Conservation (phyloP, 1,140 invertebrate genomes). For the Orchestia grillus region DNA sequence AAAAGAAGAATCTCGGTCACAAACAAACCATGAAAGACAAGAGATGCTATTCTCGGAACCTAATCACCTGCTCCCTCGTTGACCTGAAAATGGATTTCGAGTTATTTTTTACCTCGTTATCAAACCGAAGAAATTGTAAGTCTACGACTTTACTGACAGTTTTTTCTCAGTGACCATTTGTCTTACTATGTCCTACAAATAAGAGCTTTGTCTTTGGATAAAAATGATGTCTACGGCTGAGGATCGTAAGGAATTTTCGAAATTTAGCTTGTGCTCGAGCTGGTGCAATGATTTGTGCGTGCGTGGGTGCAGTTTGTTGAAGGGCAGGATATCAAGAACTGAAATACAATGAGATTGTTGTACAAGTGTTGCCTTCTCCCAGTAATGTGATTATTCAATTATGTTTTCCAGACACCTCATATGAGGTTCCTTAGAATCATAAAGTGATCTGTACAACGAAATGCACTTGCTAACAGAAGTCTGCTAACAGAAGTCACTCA, state of each 20-base stretch:
- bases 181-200: background rate
- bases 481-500: background rate
- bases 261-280: background rate
- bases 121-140: background rate
- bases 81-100: background rate
- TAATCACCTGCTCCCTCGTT: background rate
- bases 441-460: too few relatives aligned
- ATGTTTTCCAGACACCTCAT: background rate
- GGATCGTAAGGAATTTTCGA: background rate
- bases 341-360: too few relatives aligned
- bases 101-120: background rate
- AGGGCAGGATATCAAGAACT: too few relatives aligned
- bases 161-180: background rate
- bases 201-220: background rate
- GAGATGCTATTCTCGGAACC: background rate
- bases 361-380: too few relatives aligned
- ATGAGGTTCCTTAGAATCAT: background rate
- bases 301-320: too few relatives aligned
- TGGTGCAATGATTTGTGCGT: background rate
- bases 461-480: too few relatives aligned
- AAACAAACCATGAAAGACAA: conserved; percentile 45
- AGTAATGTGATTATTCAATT: too few relatives aligned
- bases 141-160: background rate
- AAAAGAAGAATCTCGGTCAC: conserved; percentile 42
- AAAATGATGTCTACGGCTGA: background rate